phyloP scores from a whole-genome alignment of 2,888 invertebrate genomes.

The Andricus curvator region DNA sequence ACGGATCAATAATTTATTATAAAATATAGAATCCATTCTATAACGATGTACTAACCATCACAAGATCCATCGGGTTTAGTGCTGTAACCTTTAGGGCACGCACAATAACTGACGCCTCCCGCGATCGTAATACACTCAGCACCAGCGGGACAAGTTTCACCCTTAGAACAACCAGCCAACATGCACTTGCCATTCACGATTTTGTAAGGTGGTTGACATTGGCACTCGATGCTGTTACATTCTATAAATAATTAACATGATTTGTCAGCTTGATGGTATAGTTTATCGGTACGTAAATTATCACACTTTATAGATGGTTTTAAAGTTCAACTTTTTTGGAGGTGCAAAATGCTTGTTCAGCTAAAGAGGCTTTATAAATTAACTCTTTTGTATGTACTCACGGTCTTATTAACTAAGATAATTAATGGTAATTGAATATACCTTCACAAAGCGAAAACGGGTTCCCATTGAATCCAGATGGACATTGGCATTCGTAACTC shows the following conservation, averaged over 20 bases:
- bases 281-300: background rate
- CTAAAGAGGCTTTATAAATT: background rate
- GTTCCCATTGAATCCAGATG: conserved; percentile 92
- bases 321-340: background rate
- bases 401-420: background rate
- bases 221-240: conserved; percentile 90
- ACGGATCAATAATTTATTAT: background rate
- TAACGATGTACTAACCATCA: conserved; percentile 76
- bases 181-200: conserved; percentile 91
- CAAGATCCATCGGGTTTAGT: conserved; percentile 90
- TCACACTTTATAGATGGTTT: background rate
- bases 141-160: conserved; percentile 90
- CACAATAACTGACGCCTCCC: conserved; percentile 94
- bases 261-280: background rate
- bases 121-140: conserved; percentile 95
- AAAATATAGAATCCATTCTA: background rate
- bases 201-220: conserved; percentile 93
- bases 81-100: conserved; percentile 92
- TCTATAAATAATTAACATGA: conserved; percentile 75
- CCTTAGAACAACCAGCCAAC: conserved; percentile 89
- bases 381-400: background rate
- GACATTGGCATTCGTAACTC: conserved; percentile 95
- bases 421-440: conserved; percentile 59
- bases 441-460: conserved; percentile 91
- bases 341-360: background rate